A percentile compares a stretch with the other conserved stretches of the same genome.
phyloP scores from a whole-genome alignment of 2,113 vertebrate genomes.

The Psittacula cyanocephala region DNA sequence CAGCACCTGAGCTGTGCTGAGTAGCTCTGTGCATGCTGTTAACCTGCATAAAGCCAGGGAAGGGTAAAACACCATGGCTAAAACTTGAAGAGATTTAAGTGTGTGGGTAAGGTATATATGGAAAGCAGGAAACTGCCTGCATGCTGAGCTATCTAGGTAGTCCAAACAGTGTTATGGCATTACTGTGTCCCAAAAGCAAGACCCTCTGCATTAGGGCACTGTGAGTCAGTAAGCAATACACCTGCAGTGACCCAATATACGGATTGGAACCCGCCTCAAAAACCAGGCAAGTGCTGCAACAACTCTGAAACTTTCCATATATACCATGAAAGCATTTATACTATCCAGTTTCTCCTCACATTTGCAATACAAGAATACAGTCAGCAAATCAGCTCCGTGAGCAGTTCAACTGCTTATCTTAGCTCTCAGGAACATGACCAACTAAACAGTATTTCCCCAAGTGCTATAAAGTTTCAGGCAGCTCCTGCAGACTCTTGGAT shows the following conservation, averaged over 20 bases:
- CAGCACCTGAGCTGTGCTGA: neutral
- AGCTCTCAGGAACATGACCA: neutral
- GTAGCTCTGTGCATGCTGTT: neutral
- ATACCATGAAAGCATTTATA: fast-evolving
- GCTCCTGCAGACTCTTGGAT: neutral
- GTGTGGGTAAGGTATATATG: neutral
- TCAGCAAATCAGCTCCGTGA: neutral
- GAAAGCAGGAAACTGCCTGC: neutral
- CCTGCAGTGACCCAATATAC: neutral
- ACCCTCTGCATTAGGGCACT: neutral
- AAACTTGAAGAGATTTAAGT: neutral
- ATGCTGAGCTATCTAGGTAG: neutral
- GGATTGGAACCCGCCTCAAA: neutral
- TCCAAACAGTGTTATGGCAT: neutral
- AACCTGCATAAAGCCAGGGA: neutral
- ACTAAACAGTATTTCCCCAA: neutral
- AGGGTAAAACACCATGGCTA: neutral
- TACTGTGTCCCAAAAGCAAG: neutral
- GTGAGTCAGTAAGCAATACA: neutral
- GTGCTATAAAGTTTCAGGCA: neutral
- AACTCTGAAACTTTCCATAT: neutral
- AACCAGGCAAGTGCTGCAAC: neutral
- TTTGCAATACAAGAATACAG: neutral
- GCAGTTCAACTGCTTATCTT: neutral
- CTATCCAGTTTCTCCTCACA: neutral